Evolutionary conservation across 2,113 vertebrate genomes (phyloP), one percentile per base, ranked within the genome.

Genomic region (Monarcha castaneiventris): DNA sequence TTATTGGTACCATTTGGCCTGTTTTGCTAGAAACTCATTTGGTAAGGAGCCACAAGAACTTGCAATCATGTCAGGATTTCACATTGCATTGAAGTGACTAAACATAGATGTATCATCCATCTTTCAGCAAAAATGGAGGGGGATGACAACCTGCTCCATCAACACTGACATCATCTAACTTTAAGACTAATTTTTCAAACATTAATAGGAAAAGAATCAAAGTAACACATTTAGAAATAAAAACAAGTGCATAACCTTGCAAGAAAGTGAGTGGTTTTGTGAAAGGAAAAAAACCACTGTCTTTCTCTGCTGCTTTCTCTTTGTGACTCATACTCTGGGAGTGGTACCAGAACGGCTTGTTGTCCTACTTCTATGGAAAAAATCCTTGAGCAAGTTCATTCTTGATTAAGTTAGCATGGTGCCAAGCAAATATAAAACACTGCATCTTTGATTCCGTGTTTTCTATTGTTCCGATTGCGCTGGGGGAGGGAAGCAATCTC

Each of bases 281-380:
- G 49, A 72, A 85, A 94, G 27, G 26, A 35, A 86, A 81, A 91
- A 79, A 10, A 1, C 1, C 11, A 30, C 21, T 39, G 23, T 62
- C 33, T 67, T 82, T 90, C 78, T 84, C 63, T 85, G 61, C 68
- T 81, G 63, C 78, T 91, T 92, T 95, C 77, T 89, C 48, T 80
- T 89, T 92, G 74, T 94, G 96, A 97, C 74, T 96, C 96, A 96
- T 68, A 33, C 52, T 77, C 96, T 89, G 92, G 93, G 83, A 96
- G 77, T 91, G 86, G 90, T 84, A 95, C 83, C 89, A 95, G 83
- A 79, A 95, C 0, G 0, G 51, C 86, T 87, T 91, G 76, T 93
- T 96, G 89, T 89, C 96, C 79, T 89, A 84, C 77, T 97, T 94
- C 76, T 83, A 39, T 84, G 84, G 96, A 96, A 96, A 95, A 93